phyloP scores from a whole-genome alignment of 2,888 invertebrate species.

The Standfussiana lucernea region DNA sequence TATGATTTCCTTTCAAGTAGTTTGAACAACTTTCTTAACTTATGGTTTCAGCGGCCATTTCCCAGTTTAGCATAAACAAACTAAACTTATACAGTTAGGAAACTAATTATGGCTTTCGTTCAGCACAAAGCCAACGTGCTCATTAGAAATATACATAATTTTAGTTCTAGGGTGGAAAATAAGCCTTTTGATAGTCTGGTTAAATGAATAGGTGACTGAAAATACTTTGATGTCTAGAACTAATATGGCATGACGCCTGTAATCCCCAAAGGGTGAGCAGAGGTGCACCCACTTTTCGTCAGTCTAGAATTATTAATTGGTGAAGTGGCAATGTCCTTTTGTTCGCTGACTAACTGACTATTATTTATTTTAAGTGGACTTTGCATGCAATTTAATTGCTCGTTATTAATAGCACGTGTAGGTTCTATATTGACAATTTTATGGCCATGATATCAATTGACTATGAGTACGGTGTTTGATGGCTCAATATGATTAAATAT shows the following conservation, averaged over 20 bases:
- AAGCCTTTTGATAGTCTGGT: background rate
- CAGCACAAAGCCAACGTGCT: conserved; percentile 1
- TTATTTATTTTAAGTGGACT: conserved; percentile 21
- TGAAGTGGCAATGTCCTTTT: background rate
- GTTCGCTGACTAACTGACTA: background rate
- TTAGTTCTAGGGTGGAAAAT: background rate
- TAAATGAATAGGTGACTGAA: conserved; percentile 8
- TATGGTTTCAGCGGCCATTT: conserved; percentile 39
- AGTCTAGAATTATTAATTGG: background rate
- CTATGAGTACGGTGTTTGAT: background rate
- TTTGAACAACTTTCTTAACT: conserved; percentile 50
- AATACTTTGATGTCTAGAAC: conserved; percentile 7
- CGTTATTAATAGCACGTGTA: conserved; percentile 36
- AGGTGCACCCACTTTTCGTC: background rate
- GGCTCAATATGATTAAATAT: conserved; percentile 5
- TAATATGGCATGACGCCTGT: background rate
- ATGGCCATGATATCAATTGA: conserved; percentile 35
- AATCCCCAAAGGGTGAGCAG: background rate
- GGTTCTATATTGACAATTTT: conserved; percentile 17
- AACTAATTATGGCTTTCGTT: conserved; percentile 49
- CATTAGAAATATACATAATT: conserved; percentile 26
- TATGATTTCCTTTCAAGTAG: conserved; percentile 30
- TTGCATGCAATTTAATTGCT: conserved; percentile 34
- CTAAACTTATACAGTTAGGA: conserved; percentile 47
- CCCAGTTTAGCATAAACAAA: conserved; percentile 46